Percentiles rank a stretch among this genome's conserved stretches.
Conservation (phyloP, 2,797 vertebrate genomes). For the Ceryle rudis region DNA sequence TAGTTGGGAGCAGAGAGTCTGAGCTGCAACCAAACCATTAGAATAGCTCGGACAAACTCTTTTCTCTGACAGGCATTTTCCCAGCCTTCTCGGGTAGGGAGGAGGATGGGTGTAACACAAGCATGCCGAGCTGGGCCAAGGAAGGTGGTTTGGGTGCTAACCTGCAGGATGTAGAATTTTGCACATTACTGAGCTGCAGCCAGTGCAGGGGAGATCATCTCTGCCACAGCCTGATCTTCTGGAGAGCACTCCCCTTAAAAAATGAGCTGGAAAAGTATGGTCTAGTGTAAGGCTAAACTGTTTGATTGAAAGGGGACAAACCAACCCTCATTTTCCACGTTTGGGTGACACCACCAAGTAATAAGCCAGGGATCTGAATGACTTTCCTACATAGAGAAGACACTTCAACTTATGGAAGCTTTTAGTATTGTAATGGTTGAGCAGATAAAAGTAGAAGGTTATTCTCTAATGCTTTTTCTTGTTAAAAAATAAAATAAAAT, state of each 20-base stretch:
- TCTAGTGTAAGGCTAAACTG: background rate
- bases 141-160: background rate
- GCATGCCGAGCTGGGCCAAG: accelerated
- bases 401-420: background rate
- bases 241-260: background rate
- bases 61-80: background rate
- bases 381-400: background rate
- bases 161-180: background rate
- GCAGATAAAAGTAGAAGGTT: background rate
- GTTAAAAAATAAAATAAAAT: background rate
- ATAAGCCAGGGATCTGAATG: background rate
- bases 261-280: background rate
- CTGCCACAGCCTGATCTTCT: background rate
- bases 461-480: background rate
- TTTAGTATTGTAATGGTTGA: background rate
- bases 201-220: background rate
- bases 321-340: background rate
- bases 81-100: background rate
- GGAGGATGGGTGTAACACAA: background rate
- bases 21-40: background rate
- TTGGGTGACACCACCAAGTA: background rate
- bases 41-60: background rate
- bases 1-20: background rate
- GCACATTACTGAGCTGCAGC: background rate
- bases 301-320: background rate